These are phyloP conservation scores for Xanthorhoe designata DNA, from an alignment of 2,888 invertebrate species.

Conservation along the genomic window DNA sequence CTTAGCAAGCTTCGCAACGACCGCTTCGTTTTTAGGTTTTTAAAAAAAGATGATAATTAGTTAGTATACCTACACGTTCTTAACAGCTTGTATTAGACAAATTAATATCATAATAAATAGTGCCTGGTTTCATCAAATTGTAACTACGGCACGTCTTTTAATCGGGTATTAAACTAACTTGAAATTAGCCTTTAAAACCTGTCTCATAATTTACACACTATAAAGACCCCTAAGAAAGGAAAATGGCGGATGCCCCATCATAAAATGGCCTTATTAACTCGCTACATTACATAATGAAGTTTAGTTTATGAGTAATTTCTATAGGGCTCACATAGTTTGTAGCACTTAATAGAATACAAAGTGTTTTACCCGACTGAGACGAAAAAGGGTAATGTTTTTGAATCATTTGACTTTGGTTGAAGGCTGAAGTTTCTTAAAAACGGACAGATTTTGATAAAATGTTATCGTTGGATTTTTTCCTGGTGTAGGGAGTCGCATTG, in stretches of 20 bases:
- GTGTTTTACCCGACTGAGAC: not conserved
- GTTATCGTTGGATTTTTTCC: too few species aligned
- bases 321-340: not conserved
- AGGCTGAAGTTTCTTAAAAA: too few species aligned
- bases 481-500: too few species aligned
- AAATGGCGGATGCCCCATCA: constrained; percentile 8
- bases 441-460: too few species aligned
- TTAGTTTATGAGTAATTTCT: not conserved
- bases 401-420: too few species aligned
- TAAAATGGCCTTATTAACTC: constrained; percentile 4
- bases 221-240: constrained; percentile 10
- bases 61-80: too few species aligned
- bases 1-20: too few species aligned
- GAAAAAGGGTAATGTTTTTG: not conserved
- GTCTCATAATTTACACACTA: constrained; percentile 19
- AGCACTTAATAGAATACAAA: too few species aligned
- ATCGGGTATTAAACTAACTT: not conserved
- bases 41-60: too few species aligned
- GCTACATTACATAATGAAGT: constrained; percentile 6
- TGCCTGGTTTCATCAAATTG: not conserved
- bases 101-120: too few species aligned
- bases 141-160: not conserved
- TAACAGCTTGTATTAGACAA: too few species aligned
- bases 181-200: constrained; percentile 11
- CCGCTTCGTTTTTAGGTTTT: too few species aligned